phyloP scores from a whole-genome alignment of 2,113 vertebrate genomes.

The Pionites leucogaster region DNA sequence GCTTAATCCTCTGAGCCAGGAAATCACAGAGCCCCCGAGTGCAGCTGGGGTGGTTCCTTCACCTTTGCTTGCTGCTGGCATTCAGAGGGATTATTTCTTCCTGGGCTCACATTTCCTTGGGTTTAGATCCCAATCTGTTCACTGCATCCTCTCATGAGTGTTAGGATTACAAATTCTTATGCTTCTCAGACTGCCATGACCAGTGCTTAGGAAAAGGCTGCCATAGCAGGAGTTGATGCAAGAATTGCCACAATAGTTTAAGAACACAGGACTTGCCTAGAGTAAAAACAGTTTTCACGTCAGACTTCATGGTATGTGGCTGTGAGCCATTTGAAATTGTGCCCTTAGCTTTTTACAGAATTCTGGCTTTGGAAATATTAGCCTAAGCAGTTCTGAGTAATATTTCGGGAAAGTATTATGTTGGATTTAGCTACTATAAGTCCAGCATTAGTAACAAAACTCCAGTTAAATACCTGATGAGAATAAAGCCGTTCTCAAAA shows the following conservation, averaged over 20 bases:
- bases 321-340: conserved; percentile 33
- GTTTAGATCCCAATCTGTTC: conserved; percentile 32
- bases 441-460: conserved; percentile 69
- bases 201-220: neutral
- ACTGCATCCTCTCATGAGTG: neutral
- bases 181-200: neutral
- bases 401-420: conserved; percentile 63
- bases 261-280: neutral
- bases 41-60: neutral
- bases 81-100: conserved; percentile 22
- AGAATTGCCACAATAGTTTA: neutral
- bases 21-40: neutral
- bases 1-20: neutral
- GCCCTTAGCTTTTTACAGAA: conserved; percentile 25
- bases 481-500: conserved; percentile 33
- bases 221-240: neutral
- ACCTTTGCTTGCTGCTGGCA: neutral
- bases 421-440: conserved; percentile 50
- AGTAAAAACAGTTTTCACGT: neutral
- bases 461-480: conserved; percentile 37
- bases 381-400: conserved; percentile 57
- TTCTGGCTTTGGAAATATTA: conserved; percentile 60
- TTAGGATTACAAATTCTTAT: neutral
- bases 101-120: conserved; percentile 1
- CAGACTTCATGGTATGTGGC: conserved; percentile 20